Percentiles rank a stretch among this genome's conserved stretches.
Conservation (phyloP, 2,797 vertebrate genomes). For the Brachymystax lenok region DNA sequence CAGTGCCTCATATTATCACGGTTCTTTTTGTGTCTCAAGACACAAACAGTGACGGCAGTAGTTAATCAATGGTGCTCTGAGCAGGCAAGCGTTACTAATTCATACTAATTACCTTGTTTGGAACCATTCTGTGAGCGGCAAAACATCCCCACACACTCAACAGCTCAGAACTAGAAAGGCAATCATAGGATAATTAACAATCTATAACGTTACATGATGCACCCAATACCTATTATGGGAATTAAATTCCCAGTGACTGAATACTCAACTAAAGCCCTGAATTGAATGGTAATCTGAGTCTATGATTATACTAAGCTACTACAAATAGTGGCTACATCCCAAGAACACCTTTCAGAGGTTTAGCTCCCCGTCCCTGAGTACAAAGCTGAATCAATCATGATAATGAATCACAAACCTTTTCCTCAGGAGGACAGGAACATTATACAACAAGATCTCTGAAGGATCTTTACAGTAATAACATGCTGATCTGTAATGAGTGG, state of each 20-base stretch:
- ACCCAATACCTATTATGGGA: neutral
- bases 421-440: neutral
- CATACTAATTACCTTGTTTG: constrained; percentile 28
- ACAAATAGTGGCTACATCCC: neutral
- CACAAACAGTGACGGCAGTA: constrained; percentile 13
- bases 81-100: constrained; percentile 23
- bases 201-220: neutral
- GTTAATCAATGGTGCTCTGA: constrained; percentile 21
- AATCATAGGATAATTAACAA: neutral
- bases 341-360: constrained; percentile 3
- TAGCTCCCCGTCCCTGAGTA: neutral
- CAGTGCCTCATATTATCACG: constrained; percentile 5
- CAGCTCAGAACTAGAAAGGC: neutral
- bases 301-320: neutral
- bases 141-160: neutral
- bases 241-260: neutral
- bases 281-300: constrained; percentile 7
- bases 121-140: neutral
- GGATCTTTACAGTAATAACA: neutral
- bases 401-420: neutral
- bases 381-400: neutral
- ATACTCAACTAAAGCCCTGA: neutral
- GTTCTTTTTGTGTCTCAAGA: neutral
- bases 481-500: neutral
- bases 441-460: neutral